phyloP scores from a whole-genome alignment of 1,140 invertebrate species.

The Phortica variegata region DNA sequence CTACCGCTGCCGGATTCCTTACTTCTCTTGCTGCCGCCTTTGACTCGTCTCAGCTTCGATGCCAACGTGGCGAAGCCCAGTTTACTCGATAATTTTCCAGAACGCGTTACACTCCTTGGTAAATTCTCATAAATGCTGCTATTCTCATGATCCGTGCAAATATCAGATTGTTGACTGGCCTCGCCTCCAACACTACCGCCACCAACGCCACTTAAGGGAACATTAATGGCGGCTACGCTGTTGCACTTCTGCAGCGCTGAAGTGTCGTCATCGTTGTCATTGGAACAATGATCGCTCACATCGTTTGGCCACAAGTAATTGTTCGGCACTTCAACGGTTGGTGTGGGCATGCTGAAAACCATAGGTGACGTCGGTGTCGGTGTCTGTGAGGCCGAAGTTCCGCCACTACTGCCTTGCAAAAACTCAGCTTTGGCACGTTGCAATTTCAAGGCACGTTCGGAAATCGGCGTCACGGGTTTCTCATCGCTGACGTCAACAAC shows the following conservation, averaged over 20 bases:
- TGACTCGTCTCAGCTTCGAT: slow-evolving; percentile 61
- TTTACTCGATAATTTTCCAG: slow-evolving; percentile 50
- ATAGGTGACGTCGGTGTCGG: slow-evolving; percentile 30
- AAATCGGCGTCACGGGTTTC: slow-evolving; percentile 40
- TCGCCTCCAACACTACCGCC: neutral
- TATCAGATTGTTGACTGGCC: slow-evolving; percentile 16
- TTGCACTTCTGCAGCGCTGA: slow-evolving; percentile 61
- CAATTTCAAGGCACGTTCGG: slow-evolving; percentile 61
- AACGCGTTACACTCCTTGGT: slow-evolving; percentile 39
- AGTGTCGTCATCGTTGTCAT: neutral
- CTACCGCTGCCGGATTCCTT: slow-evolving; percentile 31
- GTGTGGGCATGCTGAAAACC: slow-evolving; percentile 35
- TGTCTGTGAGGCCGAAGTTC: slow-evolving; percentile 7
- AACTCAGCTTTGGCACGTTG: slow-evolving; percentile 68
- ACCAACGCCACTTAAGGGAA: slow-evolving; percentile 1
- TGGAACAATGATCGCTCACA: too few species aligned
- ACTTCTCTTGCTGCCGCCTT: slow-evolving; percentile 30
- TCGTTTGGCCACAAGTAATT: too few species aligned
- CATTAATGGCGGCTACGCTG: slow-evolving; percentile 68
- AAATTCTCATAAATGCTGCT: slow-evolving; percentile 43
- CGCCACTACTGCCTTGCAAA: slow-evolving; percentile 47
- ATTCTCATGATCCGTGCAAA: slow-evolving; percentile 45
- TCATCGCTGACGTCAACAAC: slow-evolving; percentile 3
- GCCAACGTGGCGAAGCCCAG: slow-evolving; percentile 66
- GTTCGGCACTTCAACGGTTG: slow-evolving; percentile 15